Evolutionary conservation across 1,140 invertebrate genomes (phyloP), one percentile per base, ranked within the genome.

Genomic region (Cyrtorhinus lividipennis): DNA sequence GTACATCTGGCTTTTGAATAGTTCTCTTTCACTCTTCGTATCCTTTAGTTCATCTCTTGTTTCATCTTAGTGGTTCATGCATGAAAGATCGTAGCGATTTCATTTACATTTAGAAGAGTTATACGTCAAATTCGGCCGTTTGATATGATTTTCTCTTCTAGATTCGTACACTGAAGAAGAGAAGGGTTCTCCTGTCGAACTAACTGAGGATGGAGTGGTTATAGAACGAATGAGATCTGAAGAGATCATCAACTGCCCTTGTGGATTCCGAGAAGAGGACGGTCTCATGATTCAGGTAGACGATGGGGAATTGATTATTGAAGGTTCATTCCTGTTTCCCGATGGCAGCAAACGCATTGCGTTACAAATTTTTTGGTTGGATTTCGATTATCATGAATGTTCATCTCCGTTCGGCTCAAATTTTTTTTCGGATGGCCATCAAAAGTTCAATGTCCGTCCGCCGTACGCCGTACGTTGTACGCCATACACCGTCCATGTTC

Each of bases 161-260:
- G 64, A 65, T 65, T 61, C 60, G 2, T 61, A 24, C 38, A 22
- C 26, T 12, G 64, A 65, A 58, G 64, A 65, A 46, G 48, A 61
- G 22, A 61, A 61, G 44, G 23, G 44, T 26, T 65, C 60, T 15
- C 30, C 59, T 0, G 30, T 64, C 61, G 23, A 44, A 61, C 45
- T 65, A 2, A 63, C 13, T 26, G 63, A 62, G 63, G 64, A 67
- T 64, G 59, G 24, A n/a, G 23, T 46, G 20, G 38, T 63, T 13
- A 64, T 62, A 59, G 59, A 68, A 73, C 67, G 81, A 13, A 24
- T 65, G 15, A 22, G 48, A 44, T 62, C 61, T 63, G 64, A 85
- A 69, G 90, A 94, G 76, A 84, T 93, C 60, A 90, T 93, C 59
- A 90, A 92, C 73, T 94, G 91, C 72, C 81, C 83, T 23, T 93